Conservation (phyloP, 2,888 invertebrate species). For the Scrobipalpa atriplicella region DNA sequence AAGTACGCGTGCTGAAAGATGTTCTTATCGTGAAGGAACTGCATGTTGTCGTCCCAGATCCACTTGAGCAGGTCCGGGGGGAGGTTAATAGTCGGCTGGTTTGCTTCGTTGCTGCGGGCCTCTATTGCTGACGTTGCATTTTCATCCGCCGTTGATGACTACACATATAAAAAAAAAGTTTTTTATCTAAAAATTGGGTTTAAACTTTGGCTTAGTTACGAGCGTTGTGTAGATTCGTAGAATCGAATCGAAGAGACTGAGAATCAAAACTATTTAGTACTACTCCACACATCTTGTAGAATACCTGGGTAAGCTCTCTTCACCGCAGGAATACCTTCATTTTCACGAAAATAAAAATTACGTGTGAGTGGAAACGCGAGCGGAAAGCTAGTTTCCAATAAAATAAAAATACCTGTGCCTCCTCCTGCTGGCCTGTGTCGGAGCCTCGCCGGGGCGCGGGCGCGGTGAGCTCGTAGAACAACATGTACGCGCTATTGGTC, state of each 20-base stretch:
- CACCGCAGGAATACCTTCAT: no score
- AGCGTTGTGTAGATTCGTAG: no score
- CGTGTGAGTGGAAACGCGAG: no score
- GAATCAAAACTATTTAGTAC: no score
- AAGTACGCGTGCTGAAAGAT: conserved; percentile 98
- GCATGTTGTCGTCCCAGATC: conserved; percentile 99
- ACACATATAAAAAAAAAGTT: conserved; percentile 16
- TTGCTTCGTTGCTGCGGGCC: conserved; percentile 49
- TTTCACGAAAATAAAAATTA: no score
- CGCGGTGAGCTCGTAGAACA: conserved; percentile 95
- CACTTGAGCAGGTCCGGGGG: conserved; percentile 94
- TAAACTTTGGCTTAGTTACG: no score
- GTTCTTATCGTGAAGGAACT: conserved; percentile 96
- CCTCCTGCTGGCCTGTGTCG: conserved; percentile 66
- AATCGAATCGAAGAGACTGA: no score
- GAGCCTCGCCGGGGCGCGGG: conserved; percentile 69
- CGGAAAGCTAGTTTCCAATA: no score
- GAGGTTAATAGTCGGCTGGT: conserved; percentile 79
- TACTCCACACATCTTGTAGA: no score
- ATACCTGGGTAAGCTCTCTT: no score
- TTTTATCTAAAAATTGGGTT: no score
- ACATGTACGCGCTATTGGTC: conserved; percentile 98
- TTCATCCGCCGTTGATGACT: conserved; percentile 69
- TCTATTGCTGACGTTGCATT: conserved; percentile 54
- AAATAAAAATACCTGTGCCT: conserved; percentile 61